These are phyloP conservation scores for Homalodisca vitripennis DNA, from an alignment of 1,140 invertebrate species.

Conservation along the genomic window DNA sequence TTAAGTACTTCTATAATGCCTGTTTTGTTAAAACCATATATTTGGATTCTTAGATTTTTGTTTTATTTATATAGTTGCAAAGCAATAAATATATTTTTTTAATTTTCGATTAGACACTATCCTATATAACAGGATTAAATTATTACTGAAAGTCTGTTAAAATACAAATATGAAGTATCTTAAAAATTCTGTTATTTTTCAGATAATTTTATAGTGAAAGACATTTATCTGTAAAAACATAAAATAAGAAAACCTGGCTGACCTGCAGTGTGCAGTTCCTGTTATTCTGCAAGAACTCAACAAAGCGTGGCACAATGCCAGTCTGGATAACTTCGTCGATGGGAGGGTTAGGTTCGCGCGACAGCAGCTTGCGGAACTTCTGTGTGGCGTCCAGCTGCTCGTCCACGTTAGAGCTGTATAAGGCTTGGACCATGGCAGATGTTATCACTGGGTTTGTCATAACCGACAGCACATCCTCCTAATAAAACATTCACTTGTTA, in stretches of 20 bases:
- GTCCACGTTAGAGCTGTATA: constrained; percentile 79
- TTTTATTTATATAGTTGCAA: too few species aligned
- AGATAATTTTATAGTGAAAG: too few species aligned
- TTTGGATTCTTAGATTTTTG: too few species aligned
- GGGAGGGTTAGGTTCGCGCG: constrained; percentile 94
- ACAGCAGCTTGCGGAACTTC: constrained; percentile 92
- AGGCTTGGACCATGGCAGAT: constrained; percentile 75
- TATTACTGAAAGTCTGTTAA: too few species aligned
- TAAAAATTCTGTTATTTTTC: too few species aligned
- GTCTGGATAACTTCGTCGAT: constrained; percentile 98
- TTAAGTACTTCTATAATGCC: too few species aligned
- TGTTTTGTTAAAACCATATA: too few species aligned
- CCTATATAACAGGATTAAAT: too few species aligned
- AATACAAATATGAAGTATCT: too few species aligned
- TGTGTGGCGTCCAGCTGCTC: constrained; percentile 89
- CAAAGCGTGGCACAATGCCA: constrained; percentile 94
- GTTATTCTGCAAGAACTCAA: constrained; percentile 86
- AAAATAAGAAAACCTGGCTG: background rate
- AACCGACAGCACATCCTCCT: constrained; percentile 22
- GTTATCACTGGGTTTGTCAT: constrained; percentile 55
- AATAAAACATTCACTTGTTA: background rate
- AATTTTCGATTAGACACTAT: too few species aligned
- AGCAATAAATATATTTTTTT: too few species aligned
- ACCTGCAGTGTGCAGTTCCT: constrained; percentile 85
- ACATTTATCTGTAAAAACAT: too few species aligned